Base-by-base conservation (phyloP, 1,140 invertebrate species). In the Drosophila bipectinata region DNA sequence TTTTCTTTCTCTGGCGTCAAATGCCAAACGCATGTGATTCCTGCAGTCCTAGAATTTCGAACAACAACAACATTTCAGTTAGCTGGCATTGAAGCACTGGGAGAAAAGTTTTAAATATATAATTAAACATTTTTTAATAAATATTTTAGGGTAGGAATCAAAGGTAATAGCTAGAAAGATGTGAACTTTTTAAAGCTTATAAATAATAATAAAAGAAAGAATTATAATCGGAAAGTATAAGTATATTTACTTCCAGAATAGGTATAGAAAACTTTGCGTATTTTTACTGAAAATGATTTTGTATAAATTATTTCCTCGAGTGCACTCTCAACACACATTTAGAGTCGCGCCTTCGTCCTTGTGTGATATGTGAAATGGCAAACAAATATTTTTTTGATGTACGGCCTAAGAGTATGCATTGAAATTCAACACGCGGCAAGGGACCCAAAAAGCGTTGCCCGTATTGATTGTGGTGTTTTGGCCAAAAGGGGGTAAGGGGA, bases 21-120 rank as follows among this genome's bases (percentile, higher is more conserved):
- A 88, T 88, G 72, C 83, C 76, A 82, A 88, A 83, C 83, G 72
- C 83, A 88, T 88, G 79, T 79, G 83, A 88, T 88, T 88, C 76
- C 59, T 77, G 52, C 67, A 85, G 68, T 68, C 53, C 37, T 59
- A 45, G 62, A 57, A 71, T 60, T 60, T 49, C 61, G 34, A 55
- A 52, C 47, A 55, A 21, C 45, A 67, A 53, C 56, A 58, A 53
- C 47, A 57, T n/a, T 14, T 8, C 26, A 32, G 24, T 18, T 15
- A 41, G 49, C 58, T 51, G 63, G 51, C 26, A 51, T 8, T 49
- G 4, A 7, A 0, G 9, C 26, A 66, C 62, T 63, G 47, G 4
- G 7, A 30, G 9, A 63, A 66, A 66, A 3, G 2, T 18, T 1
- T 18, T 18, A 18, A 18, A 18, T 18, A 18, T 18, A 18, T 18